Conservation (phyloP, 2,888 invertebrate genomes). For the Thysanoteuthis rhombus region DNA sequence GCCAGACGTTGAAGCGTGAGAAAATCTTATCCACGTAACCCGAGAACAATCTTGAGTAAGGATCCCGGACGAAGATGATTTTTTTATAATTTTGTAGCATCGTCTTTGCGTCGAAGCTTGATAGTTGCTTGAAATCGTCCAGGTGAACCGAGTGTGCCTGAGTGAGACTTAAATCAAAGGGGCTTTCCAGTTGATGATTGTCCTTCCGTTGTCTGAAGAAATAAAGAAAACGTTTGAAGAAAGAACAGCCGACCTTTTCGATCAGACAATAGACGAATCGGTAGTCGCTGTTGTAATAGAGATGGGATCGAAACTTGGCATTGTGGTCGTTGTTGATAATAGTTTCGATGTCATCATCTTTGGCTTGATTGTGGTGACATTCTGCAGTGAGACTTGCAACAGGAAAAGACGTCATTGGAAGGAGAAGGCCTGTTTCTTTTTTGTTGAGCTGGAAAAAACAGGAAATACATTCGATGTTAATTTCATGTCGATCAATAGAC, state of each 20-base stretch:
- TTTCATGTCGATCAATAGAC: too few species aligned
- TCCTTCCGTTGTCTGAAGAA: background rate
- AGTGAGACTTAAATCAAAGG: slow-evolving; percentile 1
- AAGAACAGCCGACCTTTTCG: slow-evolving; percentile 28
- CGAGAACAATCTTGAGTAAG: slow-evolving; percentile 25
- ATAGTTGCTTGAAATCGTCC: background rate
- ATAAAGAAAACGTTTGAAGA: slow-evolving; percentile 32
- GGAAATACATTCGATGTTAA: background rate
- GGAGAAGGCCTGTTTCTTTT: background rate
- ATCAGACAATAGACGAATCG: slow-evolving; percentile 13
- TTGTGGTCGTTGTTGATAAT: background rate
- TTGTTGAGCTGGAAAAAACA: background rate
- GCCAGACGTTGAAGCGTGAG: background rate
- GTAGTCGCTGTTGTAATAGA: background rate
- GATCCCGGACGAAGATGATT: slow-evolving; percentile 34
- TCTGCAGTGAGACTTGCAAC: background rate
- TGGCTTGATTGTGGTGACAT: background rate
- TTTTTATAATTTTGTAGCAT: slow-evolving; percentile 1
- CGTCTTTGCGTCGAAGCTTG: background rate
- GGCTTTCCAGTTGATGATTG: background rate
- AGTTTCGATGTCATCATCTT: background rate
- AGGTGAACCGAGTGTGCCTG: background rate
- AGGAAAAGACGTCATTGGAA: background rate
- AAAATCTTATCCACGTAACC: slow-evolving; percentile 33
- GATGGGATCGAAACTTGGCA: background rate